phyloP scores from a whole-genome alignment of 1,140 invertebrate species.

The Varroa destructor region DNA sequence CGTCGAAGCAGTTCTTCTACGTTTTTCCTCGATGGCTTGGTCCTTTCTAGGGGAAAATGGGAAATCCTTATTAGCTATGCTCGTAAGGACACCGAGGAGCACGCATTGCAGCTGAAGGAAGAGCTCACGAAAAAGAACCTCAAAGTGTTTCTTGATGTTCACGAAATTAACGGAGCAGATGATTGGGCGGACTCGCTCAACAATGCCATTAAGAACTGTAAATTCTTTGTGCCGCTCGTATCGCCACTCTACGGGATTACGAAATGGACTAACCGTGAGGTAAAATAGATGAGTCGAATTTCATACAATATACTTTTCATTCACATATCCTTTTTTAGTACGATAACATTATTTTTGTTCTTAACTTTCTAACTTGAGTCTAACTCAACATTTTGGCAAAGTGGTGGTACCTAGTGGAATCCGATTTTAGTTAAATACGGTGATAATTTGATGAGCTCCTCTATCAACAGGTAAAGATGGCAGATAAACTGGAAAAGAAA shows the following conservation, averaged over 20 bases:
- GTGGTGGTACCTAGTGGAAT: neutral
- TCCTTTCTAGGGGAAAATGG: conserved; percentile 36
- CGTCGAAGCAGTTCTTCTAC: no score
- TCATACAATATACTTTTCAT: no score
- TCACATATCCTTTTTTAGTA: no score
- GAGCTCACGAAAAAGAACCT: conserved; percentile 39
- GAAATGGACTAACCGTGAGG: conserved; percentile 45
- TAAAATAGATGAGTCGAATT: conserved; percentile 32
- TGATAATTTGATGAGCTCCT: neutral
- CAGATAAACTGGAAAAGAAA: conserved; percentile 42
- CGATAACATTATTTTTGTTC: no score
- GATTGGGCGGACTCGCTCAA: conserved; percentile 46
- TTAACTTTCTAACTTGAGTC: neutral
- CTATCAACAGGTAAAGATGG: conserved; percentile 41
- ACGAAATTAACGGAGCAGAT: conserved; percentile 43
- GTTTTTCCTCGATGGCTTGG: neutral
- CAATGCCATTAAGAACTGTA: conserved; percentile 42
- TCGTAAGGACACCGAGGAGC: conserved; percentile 41
- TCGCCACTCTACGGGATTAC: conserved; percentile 43
- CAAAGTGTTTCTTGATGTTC: conserved; percentile 43
- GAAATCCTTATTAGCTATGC: conserved; percentile 43
- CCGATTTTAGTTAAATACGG: neutral
- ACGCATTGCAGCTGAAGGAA: conserved; percentile 42
- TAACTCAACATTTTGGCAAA: neutral
- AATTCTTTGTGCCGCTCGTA: conserved; percentile 44